Base-by-base conservation (phyloP, 1,140 invertebrate genomes). In the Episyrphus balteatus region DNA sequence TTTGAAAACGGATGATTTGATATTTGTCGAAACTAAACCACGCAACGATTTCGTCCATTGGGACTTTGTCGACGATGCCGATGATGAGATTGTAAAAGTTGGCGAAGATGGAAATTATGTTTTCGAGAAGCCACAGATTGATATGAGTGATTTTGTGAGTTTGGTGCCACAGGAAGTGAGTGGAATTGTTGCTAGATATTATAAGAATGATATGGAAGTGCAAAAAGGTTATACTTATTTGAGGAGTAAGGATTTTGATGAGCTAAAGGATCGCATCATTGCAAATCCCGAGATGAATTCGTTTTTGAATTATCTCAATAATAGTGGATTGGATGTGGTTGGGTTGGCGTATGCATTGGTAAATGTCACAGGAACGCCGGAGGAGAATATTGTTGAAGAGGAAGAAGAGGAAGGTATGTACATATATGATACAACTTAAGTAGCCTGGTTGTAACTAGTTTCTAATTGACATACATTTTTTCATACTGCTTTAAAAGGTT, bases 181-280 rank as follows among this genome's bases (percentile, higher is more conserved):
- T 44, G 21, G 53, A 21, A 55, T 66, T 40, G 55, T 49, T 14
- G 44, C 44, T 38, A 56, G 55, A 33, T 66, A 62, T 34, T 63
- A 66, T 47, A 54, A 50, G n/a, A 51, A 62, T 11, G 62, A 66
- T 45, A 45, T 48, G 18, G 60, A 63, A 46, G 61, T 66, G 21
- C 59, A 62, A 32, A 50, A 57, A 7, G 62, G 55, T 9, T 60
- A 57, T 13, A 46, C 52, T 18, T 63, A 55, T 36, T 48, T 66
- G 6, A 49, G 40, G 45, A 60, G 56, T 44, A 38, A 39, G 13
- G 46, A 52, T 19, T 62, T 62, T 21, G 44, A 49, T 12, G 45
- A 51, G 26, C 49, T 65, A 42, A 48, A 51, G 36, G 52, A 59
- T 14, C 52, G 54, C 8, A 52, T 60, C 2, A 36, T 56, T 10